phyloP scores from a whole-genome alignment of 2,888 invertebrate genomes.

The Troides aeacus region DNA sequence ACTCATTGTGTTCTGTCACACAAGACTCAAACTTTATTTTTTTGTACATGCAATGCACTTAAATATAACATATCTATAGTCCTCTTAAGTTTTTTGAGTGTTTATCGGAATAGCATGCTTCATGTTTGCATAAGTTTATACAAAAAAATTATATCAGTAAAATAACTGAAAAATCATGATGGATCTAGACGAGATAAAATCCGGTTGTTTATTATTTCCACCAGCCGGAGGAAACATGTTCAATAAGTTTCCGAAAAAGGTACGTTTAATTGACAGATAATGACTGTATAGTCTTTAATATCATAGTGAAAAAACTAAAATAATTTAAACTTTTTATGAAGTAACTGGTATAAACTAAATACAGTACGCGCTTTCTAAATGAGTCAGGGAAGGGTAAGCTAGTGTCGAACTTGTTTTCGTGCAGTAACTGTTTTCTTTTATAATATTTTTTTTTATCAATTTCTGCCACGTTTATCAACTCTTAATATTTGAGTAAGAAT shows the following conservation, averaged over 20 bases:
- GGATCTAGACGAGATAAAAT: constrained; percentile 87
- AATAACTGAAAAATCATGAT: constrained; percentile 54
- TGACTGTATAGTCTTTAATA: too few species aligned
- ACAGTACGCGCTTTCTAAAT: constrained; percentile 29
- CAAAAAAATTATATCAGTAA: constrained; percentile 2
- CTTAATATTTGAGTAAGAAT: too few species aligned
- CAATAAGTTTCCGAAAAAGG: constrained; percentile 88
- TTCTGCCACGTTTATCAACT: too few species aligned
- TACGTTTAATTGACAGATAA: constrained; percentile 42
- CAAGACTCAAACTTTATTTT: constrained; percentile 8
- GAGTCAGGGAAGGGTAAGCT: constrained; percentile 30
- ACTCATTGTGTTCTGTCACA: constrained; percentile 22
- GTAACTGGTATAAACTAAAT: constrained; percentile 3
- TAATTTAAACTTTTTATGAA: too few species aligned
- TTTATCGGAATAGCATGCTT: constrained; percentile 35
- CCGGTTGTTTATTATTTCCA: constrained; percentile 89
- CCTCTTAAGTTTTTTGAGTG: constrained; percentile 24
- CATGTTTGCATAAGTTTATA: constrained; percentile 32
- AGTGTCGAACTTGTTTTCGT: constrained; percentile 26
- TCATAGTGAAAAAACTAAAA: too few species aligned
- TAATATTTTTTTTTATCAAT: constrained; percentile 23
- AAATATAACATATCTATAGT: constrained; percentile 19
- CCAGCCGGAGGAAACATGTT: constrained; percentile 82
- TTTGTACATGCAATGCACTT: constrained; percentile 27
- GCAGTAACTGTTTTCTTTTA: constrained; percentile 11